Base-by-base conservation (phyloP, 2,113 vertebrate genomes). In the Bos indicus region DNA sequence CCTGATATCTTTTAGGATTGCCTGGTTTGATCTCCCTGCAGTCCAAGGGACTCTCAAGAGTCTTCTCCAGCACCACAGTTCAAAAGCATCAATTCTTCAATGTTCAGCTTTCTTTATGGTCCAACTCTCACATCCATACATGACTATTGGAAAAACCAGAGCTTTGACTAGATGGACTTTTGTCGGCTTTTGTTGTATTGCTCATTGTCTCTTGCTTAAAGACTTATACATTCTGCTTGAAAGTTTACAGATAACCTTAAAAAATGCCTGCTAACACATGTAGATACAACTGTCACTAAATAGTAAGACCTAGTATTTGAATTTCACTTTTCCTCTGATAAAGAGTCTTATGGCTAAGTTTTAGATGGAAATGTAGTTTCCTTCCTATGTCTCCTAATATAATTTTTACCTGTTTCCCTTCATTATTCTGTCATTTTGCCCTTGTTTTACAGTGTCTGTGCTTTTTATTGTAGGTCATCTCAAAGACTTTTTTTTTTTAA, bases 401-500 rank as follows among this genome's bases (percentile, higher is more conserved):
- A 88, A 54, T 67, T 85, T 16, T 93, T 78, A 83, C 11, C n/a
- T 33, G 5, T 21, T 80, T 86, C 28, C 4, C 10, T 94, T 96
- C 26, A 77, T 80, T 64, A 87, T 71, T 77, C 36, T 85, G 30
- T 84, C 71, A 28, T 92, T 84, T 80, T 90, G 11, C 6, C 43
- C 57, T 94, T 84, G 25, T 96, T 87, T 97, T 84, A 88, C 52
- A 60, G 19, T 52, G 30, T 52, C 25, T 85, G 23, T 93, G 33
- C 12, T 88, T 95, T 96, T 98, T 74, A 36, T 90, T 87, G 36
- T 77, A 96, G 88, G 26, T n/a, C 77, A 33, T 56, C 52, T 81
- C 71, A 91, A 57, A 95, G 51, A 48, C 19, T 59, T 30, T 96
- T 96, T 67, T 97, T 60, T 28, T 60, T 14, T 1, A 96, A 96